Base-by-base conservation (phyloP, 2,113 vertebrate species). In the Dinomys branickii region DNA sequence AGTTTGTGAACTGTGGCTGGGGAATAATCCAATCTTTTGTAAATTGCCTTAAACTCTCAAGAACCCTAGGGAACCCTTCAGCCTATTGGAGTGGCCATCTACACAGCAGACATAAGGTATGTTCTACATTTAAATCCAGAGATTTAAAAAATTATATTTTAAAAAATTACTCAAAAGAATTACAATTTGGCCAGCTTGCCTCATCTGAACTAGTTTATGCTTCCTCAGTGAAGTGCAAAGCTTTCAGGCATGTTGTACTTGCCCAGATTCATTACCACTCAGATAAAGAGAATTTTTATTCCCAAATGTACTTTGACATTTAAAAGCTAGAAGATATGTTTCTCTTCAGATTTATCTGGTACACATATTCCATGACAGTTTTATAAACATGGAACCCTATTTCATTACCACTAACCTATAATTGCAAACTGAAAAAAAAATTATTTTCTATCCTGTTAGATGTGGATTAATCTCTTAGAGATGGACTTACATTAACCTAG, bases 201-300 rank as follows among this genome's bases (percentile, higher is more conserved):
- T 94, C 78, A 84, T 86, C n/a, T 80, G 14, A 87, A 78, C 54
- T 91, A 93, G 13, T 92, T 95, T 87, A 93, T 50, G 10, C 63
- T 94, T 92, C 22, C 47, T n/a, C 30, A 33, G 47, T 92, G 93
- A 97, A 94, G 38, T 97, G 94, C 91, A 96, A 96, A 88, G 33
- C 47, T 88, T 35, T 91, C 47, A 85, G 91, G 83, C 59, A 65
- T 71, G 94, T 95, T 71, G 69, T 8, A 80, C 10, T 75, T 94
- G 85, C 56, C n/a, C 13, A 95, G 63, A 44, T 30, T 87, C 65
- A 65, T 90, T 90, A 90, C n/a, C 94, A 90, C 52, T 90, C 77
- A 58, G 56, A 90, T 82, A 95, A 96, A 87, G 30, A 90, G 90
- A 88, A 63, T 14, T 91, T 94, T 83, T 91, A 88, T 92, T 92